These are phyloP conservation scores for Spea hammondii DNA, from an alignment of 2,797 vertebrate genomes.

Conservation along the genomic window DNA sequence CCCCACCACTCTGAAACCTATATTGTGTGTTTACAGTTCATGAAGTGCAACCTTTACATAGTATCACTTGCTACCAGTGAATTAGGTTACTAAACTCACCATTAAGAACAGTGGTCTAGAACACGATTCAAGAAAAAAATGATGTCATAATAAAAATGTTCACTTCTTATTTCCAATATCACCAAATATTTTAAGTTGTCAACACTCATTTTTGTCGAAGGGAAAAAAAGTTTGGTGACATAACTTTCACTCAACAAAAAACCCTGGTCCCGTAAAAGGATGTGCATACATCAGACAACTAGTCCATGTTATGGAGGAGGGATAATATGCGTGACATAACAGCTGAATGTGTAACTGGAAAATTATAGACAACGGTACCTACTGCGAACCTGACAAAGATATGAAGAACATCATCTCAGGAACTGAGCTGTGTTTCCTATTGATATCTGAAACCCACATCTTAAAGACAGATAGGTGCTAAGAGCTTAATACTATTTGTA, in stretches of 20 bases:
- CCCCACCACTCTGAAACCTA: not conserved
- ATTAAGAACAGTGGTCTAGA: not conserved
- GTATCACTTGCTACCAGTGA: not conserved
- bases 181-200: too few relatives aligned
- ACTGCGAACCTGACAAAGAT: slow-evolving; percentile 24
- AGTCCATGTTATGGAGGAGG: not conserved
- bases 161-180: not conserved
- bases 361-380: not conserved
- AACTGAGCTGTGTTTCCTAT: slow-evolving; percentile 56
- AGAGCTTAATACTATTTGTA: slow-evolving; percentile 73
- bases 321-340: slow-evolving; percentile 4
- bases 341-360: slow-evolving; percentile 10
- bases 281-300: not conserved
- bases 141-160: not conserved
- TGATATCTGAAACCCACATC: slow-evolving; percentile 61
- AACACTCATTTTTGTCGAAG: too few relatives aligned
- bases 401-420: slow-evolving; percentile 35
- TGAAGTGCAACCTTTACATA: not conserved
- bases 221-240: too few relatives aligned
- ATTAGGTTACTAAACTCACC: not conserved
- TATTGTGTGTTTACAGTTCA: not conserved
- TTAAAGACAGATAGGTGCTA: slow-evolving; percentile 68
- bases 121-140: not conserved
- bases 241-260: not conserved
- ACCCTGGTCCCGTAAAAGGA: not conserved